Evolutionary conservation across 1,140 invertebrate genomes (phyloP).

Genomic region (Nixonia krombeini): DNA sequence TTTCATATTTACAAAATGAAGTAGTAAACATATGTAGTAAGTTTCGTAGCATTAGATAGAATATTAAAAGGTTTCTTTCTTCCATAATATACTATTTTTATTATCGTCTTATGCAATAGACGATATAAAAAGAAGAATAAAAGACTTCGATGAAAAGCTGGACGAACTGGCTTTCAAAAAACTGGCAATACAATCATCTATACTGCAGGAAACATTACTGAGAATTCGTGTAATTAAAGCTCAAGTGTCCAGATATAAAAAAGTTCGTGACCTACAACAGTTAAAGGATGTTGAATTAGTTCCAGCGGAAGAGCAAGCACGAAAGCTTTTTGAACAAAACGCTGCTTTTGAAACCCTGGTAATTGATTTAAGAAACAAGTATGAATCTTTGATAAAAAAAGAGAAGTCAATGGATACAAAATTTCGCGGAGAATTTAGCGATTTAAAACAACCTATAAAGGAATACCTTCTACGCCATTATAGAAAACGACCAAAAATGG

Average conservation of each 20-base stretch:
- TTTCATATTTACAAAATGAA: slow-evolving; percentile 73
- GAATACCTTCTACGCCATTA: slow-evolving; percentile 57
- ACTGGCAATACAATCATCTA: slow-evolving; percentile 74
- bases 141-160: slow-evolving; percentile 75
- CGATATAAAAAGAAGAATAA: slow-evolving; percentile 69
- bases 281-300: slow-evolving; percentile 17
- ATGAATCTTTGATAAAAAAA: slow-evolving; percentile 50
- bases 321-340: slow-evolving; percentile 16
- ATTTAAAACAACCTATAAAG: slow-evolving; percentile 52
- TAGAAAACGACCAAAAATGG: slow-evolving; percentile 48
- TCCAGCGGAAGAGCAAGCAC: slow-evolving; percentile 3
- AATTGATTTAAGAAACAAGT: slow-evolving; percentile 43
- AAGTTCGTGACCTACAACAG: slow-evolving; percentile 12
- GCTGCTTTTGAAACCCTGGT: slow-evolving; percentile 32
- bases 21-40: slow-evolving; percentile 71
- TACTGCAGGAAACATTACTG: slow-evolving; percentile 73
- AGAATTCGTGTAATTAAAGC: slow-evolving; percentile 11
- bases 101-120: slow-evolving; percentile 41
- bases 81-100: not conserved
- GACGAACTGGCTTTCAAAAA: slow-evolving; percentile 72
- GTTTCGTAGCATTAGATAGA: not conserved
- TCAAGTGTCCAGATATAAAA: slow-evolving; percentile 8
- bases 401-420: slow-evolving; percentile 71
- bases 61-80: slow-evolving; percentile 10
- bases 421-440: slow-evolving; percentile 66